Base-by-base conservation (phyloP, 2,113 vertebrate genomes). In the Chaenogobius annularis region DNA sequence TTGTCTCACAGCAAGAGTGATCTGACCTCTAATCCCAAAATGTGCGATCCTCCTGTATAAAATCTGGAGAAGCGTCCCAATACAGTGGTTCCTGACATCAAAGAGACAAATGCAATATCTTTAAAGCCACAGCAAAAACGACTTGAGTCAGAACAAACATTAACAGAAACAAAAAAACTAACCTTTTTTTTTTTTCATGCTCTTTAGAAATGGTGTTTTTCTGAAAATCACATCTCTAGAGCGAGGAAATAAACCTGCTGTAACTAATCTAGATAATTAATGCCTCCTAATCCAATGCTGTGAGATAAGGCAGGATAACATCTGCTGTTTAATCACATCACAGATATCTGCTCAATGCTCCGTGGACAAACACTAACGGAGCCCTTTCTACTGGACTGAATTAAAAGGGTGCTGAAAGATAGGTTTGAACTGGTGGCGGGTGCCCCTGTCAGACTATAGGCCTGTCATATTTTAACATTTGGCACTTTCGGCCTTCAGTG, bases 261-360 rank as follows among this genome's bases (percentile, higher is more conserved):
- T 70, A 72, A 81, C 70, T 83, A 65, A 77, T 71, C 55, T 8
- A 50, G 54, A 84, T 22, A 66, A 75, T 74, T 50, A 80, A 56
- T 52, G 59, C 71, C 64, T 15, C 19, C 35, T 81, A 74, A 87
- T 85, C 66, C 31, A 74, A 72, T 80, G 67, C 17, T 72, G 37
- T 58, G 70, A 76, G 63, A 64, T 66, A 66, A 22, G 80, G 72
- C 55, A 78, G 63, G 80, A 79, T 3, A 37, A 66, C 72, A 72
- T 78, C 80, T 79, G 73, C 71, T 47, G 75, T 78, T 76, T 79
- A 69, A 75, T 81, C 69, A 69, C 67, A 66, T 80, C 58, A 75
- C 22, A 26, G 46, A 71, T 75, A 65, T 75, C 77, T 68, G 74
- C 61, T 80, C 40, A 55, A 63, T 74, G 73, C 26, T 22, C 35